Conservation (phyloP, 2,888 invertebrate species). For the Phyto melanocephala region DNA sequence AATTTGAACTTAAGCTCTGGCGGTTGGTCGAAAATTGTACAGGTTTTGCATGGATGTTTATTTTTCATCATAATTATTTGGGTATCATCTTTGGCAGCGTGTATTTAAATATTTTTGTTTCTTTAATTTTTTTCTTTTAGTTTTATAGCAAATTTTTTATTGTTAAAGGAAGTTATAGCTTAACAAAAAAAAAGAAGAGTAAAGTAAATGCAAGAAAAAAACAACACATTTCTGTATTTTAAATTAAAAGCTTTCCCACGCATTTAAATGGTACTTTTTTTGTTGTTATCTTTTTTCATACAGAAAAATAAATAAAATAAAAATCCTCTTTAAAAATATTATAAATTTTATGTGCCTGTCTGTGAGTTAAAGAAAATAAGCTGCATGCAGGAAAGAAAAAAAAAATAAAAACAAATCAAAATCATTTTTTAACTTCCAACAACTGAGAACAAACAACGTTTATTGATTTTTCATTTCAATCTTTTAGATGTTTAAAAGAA, state of each 20-base stretch:
- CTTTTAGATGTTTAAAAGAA: background rate
- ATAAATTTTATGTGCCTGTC: background rate
- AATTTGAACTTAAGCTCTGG: background rate
- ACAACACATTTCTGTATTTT: conserved; percentile 34
- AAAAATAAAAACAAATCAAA: background rate
- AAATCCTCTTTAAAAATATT: background rate
- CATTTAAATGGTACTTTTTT: conserved; percentile 43
- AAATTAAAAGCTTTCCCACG: conserved; percentile 64
- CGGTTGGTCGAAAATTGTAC: background rate
- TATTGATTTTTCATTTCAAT: conserved; percentile 56
- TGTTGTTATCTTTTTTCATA: background rate
- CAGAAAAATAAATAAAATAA: conserved; percentile 5
- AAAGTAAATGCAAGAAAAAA: background rate
- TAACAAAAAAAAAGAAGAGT: conserved; percentile 5
- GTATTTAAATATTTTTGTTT: no score
- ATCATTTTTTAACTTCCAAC: conserved; percentile 14
- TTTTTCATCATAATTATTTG: conserved; percentile 29
- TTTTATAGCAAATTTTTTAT: conserved; percentile 10
- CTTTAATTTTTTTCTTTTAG: background rate
- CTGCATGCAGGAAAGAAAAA: background rate
- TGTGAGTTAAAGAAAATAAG: background rate
- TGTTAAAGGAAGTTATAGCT: conserved; percentile 48
- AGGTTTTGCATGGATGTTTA: background rate
- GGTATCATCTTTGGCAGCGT: background rate
- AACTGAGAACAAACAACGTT: conserved; percentile 44